Evolutionary conservation across 2,113 vertebrate genomes (phyloP), one percentile per base, ranked within the genome.

Genomic region (Tetrax tetrax): DNA sequence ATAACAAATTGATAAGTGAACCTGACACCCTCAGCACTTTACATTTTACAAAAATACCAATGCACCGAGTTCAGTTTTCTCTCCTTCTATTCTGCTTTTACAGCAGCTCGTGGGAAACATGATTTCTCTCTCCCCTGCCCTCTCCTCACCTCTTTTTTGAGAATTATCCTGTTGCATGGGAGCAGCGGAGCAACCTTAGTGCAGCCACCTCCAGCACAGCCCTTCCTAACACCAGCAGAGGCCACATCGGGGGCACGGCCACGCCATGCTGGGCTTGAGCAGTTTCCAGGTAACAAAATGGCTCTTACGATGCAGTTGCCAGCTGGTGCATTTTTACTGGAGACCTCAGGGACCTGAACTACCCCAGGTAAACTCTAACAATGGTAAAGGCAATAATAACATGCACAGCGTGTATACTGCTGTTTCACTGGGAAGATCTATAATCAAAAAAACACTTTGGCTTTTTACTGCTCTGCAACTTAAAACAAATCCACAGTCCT

Each of bases 281-380:
- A 47, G 70, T 64, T 69, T 87, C 77, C 76, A 89, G 60, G 64
- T 95, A 90, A 87, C 89, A 92, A 95, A 93, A 92, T 21, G 28
- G 65, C 61, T 88, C 54, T 84, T 38, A 54, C 75, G 28, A 87
- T 18, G 22, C 57, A 61, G 56, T 37, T 89, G 45, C n/a, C 66
- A 84, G 69, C 47, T 82, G 47, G 2, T 51, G 16, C 5, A 35
- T 65, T 91, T 95, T 72, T 33, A 51, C 57, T 51, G 69, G 14
- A 79, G 65, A 50, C 45, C 50, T 56, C 27, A 45, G 60, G 28
- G 74, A 82, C 61, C 56, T 31, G 31, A 87, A 81, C 16, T 33
- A 71, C 53, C 23, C 60, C 65, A 87, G 37, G 77, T 60, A 78
- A 90, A 90, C 56, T 80, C 81, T 76, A 74, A 45, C 23, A 85